Conservation (phyloP, 2,888 invertebrate species). For the Dendrolimus pini region DNA sequence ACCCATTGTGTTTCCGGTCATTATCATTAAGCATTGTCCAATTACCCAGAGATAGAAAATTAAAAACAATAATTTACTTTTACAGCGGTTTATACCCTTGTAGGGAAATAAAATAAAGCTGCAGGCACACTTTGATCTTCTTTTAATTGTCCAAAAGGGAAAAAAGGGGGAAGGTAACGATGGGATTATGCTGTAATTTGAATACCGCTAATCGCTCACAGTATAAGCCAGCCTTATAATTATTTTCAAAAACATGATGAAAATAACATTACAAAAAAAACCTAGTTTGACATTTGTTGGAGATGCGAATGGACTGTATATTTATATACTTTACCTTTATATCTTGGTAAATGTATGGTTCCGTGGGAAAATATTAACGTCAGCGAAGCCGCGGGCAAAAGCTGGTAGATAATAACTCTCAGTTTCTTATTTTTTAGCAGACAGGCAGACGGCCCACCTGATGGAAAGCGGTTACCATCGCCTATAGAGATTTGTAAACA, state of each 20-base stretch:
- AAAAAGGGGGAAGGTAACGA: background rate
- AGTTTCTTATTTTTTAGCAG: no score
- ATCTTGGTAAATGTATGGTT: no score
- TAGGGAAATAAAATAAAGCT: constrained; percentile 31
- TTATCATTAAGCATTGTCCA: constrained; percentile 22
- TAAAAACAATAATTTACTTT: constrained; percentile 69
- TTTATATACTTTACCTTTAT: no score
- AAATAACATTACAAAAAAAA: no score
- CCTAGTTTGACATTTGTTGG: no score
- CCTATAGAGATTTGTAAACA: no score
- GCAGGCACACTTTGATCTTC: constrained; percentile 40
- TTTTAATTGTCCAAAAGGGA: constrained; percentile 53
- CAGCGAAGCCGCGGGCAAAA: no score
- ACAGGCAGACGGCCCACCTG: no score
- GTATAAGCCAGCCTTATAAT: background rate
- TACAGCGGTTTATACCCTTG: constrained; percentile 41
- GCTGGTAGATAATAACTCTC: no score
- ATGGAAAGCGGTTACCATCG: no score
- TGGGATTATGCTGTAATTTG: background rate
- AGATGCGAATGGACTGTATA: no score
- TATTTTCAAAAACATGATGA: background rate
- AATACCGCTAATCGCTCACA: background rate
- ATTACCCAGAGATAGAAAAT: constrained; percentile 30
- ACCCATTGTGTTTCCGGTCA: background rate
- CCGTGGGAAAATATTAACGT: no score